Percentiles rank a stretch among this genome's conserved stretches.
phyloP scores from a whole-genome alignment of 2,888 invertebrate genomes.

The Napeogenes inachia region DNA sequence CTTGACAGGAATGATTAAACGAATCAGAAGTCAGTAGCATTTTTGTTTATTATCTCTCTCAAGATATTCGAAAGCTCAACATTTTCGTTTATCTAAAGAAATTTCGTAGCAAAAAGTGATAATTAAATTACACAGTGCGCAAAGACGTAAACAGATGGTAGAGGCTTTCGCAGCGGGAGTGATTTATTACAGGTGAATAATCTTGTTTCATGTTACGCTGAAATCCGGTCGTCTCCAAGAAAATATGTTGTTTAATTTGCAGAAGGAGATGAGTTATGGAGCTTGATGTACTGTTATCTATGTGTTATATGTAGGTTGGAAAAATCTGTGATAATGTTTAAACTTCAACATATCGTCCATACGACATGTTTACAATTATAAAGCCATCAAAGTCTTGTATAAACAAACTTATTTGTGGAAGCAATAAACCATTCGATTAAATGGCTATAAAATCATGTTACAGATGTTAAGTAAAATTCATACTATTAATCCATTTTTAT shows the following conservation, averaged over 20 bases:
- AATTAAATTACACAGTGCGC: conserved; percentile 55
- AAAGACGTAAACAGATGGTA: conserved; percentile 51
- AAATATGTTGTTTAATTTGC: conserved; percentile 43
- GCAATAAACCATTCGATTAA: conserved; percentile 18
- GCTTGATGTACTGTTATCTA: conserved; percentile 28
- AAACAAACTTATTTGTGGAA: conserved; percentile 12
- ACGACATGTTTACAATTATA: too few relatives aligned
- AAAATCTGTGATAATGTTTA: not conserved
- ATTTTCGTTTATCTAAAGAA: conserved; percentile 8
- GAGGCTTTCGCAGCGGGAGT: conserved; percentile 35
- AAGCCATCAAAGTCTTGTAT: not conserved
- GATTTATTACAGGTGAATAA: conserved; percentile 69
- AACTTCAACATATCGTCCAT: too few relatives aligned
- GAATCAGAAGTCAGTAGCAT: conserved; percentile 9
- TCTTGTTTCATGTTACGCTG: conserved; percentile 56
- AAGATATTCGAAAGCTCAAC: not conserved
- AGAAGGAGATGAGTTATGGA: conserved; percentile 43
- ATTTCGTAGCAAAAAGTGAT: conserved; percentile 46
- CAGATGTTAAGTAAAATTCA: too few relatives aligned
- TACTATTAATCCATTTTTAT: too few relatives aligned
- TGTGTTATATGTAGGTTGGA: conserved; percentile 1
- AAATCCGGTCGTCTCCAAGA: conserved; percentile 47
- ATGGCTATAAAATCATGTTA: too few relatives aligned
- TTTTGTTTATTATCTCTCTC: conserved; percentile 12
- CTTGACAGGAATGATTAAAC: conserved; percentile 18